Base-by-base conservation (phyloP, 2,888 invertebrate species). In the Pycnomerus fuliginosus region DNA sequence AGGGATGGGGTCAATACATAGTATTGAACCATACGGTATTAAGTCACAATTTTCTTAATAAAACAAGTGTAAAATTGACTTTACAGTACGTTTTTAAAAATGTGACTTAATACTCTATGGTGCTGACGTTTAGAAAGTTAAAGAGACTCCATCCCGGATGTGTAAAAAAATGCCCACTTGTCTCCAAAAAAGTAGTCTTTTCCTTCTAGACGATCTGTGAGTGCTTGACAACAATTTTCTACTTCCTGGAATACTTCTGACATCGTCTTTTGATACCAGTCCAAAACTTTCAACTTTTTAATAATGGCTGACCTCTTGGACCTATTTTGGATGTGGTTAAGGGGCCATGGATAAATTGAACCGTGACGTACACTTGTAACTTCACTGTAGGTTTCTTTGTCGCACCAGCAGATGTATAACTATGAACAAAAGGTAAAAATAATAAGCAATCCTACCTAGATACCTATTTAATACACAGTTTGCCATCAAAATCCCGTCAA, bases 261-360 rank as follows among this genome's bases (percentile, higher is more conserved):
- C 12, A 89, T 63, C 0, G 82, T 79, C 72, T 92, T 90, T 34
- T 86, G 79, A 30, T 83, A 80, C 93, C 94, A 96, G 25, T 87
- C 85, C 44, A 90, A 77, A 0, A 89, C 85, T 50, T 81, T 83
- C 5, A 98, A 74, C 50, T 85, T 77, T 50, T 85, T 84, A 3
- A 81, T 74, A 1, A 91, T 80, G 50, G 82, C 75, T 55, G 78
- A 76, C 27, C 86, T 77, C 64, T 93, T 94, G 23, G 81, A 76
- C 70, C 85, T 82, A 1, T 90, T 92, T 62, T 95, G 81, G 20
- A 93, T 73, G 64, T 82, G 76, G 65, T 88, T 90, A 2, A 98
- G 72, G 0, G 98, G 98, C 89, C 94, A 98, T 0, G 94, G 91
- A 74, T 91, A 93, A 2, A 91, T 90, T 0, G 88, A 88, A 0